Conservation (phyloP, 2,113 vertebrate genomes). For the Cyphomyrus plagiostoma region DNA sequence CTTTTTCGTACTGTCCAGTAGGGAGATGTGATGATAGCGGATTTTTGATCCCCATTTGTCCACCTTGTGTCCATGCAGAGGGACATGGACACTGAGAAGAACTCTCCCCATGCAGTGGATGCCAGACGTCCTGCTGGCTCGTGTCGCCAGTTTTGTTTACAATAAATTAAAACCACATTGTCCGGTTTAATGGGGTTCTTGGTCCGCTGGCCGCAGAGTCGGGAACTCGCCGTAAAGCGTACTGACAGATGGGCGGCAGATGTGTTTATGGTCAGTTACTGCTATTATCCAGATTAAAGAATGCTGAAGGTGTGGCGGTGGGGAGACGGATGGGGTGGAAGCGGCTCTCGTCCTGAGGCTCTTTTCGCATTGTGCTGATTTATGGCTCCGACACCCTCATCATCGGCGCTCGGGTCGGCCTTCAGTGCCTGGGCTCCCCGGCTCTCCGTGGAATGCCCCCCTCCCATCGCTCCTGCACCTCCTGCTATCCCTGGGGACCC, state of each 20-base stretch:
- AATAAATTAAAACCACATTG: slow-evolving; percentile 40
- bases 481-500: background rate
- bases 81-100: background rate
- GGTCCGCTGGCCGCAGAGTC: slow-evolving; percentile 31
- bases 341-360: background rate
- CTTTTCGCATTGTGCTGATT: slow-evolving; percentile 21
- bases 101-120: background rate
- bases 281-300: slow-evolving; percentile 33
- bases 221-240: slow-evolving; percentile 33
- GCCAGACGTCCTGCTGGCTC: background rate
- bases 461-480: background rate
- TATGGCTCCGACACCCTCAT: background rate
- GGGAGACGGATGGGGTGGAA: slow-evolving; percentile 11
- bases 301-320: slow-evolving; percentile 10
- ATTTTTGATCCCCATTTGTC: background rate
- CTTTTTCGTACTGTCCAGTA: background rate
- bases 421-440: background rate
- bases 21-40: background rate
- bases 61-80: background rate
- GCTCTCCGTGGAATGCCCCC: background rate
- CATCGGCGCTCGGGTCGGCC: background rate
- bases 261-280: slow-evolving; percentile 18
- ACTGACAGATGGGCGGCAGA: slow-evolving; percentile 15
- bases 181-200: slow-evolving; percentile 36
- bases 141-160: slow-evolving; percentile 29